Evolutionary conservation across 2,888 invertebrate species (phyloP).

Genomic region (Drosophila mimetica): DNA sequence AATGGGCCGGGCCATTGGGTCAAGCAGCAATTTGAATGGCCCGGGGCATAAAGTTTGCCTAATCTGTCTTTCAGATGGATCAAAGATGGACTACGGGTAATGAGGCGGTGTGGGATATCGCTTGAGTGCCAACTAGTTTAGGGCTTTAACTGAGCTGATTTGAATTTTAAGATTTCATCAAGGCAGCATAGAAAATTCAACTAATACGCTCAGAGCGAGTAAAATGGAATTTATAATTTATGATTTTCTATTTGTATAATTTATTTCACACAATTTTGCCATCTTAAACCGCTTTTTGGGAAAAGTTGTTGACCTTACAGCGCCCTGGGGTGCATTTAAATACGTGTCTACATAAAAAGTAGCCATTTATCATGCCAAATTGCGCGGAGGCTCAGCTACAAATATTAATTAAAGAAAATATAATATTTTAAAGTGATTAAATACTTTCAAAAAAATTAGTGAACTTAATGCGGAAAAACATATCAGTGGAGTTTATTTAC

Average conservation of each 20-base stretch:
- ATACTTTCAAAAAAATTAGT: background rate
- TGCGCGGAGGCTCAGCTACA: background rate
- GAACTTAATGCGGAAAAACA: background rate
- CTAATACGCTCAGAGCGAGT: no score
- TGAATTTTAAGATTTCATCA: slow-evolving; percentile 20
- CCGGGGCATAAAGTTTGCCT: slow-evolving; percentile 69
- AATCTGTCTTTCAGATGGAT: slow-evolving; percentile 65
- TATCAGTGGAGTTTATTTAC: background rate
- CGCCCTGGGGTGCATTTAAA: background rate
- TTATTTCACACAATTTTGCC: background rate
- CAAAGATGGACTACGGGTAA: slow-evolving; percentile 32
- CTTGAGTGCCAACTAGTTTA: slow-evolving; percentile 28
- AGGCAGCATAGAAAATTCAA: background rate
- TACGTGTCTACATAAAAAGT: no score
- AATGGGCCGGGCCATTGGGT: slow-evolving; percentile 58
- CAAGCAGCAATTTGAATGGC: slow-evolving; percentile 52
- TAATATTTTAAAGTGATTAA: background rate
- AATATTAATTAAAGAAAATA: background rate
- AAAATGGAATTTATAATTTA: background rate
- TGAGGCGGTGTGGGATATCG: slow-evolving; percentile 28
- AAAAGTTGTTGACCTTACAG: background rate
- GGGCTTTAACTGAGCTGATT: slow-evolving; percentile 11
- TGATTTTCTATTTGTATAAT: background rate
- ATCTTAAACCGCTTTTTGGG: background rate
- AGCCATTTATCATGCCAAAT: no score